These are phyloP conservation scores for Sciaenops ocellatus DNA, from an alignment of 2,797 vertebrate species.

Conservation along the genomic window DNA sequence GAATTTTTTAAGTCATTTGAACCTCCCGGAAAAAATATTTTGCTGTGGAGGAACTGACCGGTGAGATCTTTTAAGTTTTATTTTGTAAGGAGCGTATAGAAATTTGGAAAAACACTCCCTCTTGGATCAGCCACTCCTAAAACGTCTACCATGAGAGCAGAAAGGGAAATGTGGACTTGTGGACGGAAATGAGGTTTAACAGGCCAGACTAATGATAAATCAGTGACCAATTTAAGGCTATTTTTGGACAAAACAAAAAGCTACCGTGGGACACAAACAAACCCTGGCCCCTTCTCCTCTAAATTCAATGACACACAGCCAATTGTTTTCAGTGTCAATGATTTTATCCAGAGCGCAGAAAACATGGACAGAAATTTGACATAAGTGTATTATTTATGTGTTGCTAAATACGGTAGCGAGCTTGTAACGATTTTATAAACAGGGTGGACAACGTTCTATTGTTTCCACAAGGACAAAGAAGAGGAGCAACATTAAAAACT, in stretches of 20 bases:
- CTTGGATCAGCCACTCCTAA: not conserved
- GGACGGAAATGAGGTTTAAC: not conserved
- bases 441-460: not conserved
- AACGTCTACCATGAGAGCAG: not conserved
- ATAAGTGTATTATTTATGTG: not conserved
- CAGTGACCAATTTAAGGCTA: not conserved
- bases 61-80: not conserved
- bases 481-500: not conserved
- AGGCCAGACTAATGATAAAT: not conserved
- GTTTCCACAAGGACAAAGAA: not conserved
- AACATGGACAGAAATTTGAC: not conserved
- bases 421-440: not conserved
- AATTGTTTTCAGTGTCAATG: not conserved
- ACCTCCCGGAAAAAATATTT: not conserved
- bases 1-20: not conserved
- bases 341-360: not conserved
- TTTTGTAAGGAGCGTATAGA: not conserved
- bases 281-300: too few species aligned
- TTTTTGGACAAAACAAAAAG: not conserved
- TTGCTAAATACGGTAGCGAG: not conserved
- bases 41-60: not conserved
- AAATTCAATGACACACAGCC: not conserved
- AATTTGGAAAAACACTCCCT: not conserved
- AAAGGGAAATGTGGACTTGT: not conserved
- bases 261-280: not conserved